These are phyloP conservation scores for Miniopterus natalensis DNA, from an alignment of 2,113 vertebrate species.

Conservation along the genomic window DNA sequence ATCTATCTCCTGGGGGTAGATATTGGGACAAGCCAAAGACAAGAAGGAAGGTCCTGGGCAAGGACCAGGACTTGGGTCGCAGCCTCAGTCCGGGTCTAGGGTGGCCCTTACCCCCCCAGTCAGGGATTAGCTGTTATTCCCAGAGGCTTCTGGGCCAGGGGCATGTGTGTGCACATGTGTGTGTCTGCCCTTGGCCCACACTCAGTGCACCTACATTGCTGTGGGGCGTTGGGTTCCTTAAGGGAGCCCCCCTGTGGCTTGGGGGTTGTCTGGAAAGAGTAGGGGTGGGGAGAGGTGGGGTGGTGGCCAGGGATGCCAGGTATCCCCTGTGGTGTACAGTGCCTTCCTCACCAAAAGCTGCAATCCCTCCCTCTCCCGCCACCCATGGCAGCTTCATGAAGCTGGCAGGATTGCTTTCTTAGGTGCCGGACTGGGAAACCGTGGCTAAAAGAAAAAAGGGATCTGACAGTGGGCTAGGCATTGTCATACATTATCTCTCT, in stretches of 20 bases:
- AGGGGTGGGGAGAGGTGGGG: background rate
- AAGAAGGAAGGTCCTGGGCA: background rate
- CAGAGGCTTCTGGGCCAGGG: background rate
- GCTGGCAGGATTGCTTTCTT: background rate
- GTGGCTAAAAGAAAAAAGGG: background rate
- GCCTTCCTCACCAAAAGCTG: background rate
- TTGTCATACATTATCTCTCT: background rate
- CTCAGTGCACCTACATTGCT: too few species aligned
- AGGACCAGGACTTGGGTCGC: background rate
- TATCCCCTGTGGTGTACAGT: background rate
- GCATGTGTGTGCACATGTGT: too few species aligned
- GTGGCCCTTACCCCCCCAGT: background rate
- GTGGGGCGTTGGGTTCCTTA: background rate
- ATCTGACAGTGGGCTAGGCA: background rate
- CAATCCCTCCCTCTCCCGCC: background rate
- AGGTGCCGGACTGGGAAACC: background rate
- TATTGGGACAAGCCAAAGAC: background rate
- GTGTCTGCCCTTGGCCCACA: background rate
- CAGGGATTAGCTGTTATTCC: background rate
- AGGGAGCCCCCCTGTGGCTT: background rate
- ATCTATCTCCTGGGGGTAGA: background rate
- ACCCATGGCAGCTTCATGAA: background rate
- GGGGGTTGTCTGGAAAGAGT: background rate
- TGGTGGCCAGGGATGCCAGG: background rate
- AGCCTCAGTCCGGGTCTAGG: background rate